Base-by-base conservation (phyloP, 2,888 invertebrate genomes). In the Agrilus cyanescens region DNA sequence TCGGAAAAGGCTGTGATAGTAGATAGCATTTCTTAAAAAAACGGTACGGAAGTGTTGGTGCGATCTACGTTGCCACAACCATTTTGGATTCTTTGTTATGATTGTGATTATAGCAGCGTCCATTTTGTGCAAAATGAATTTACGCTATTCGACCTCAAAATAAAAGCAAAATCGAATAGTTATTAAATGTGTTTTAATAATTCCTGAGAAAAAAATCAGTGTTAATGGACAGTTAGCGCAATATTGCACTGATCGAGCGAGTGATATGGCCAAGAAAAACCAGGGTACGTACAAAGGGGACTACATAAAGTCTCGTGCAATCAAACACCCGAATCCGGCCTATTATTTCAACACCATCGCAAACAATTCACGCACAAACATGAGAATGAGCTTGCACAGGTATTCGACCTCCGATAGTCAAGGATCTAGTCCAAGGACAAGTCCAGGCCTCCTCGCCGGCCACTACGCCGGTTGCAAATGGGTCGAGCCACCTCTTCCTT, bases 401-500 rank as follows among this genome's bases (percentile, higher is more conserved):
- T 47, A 46, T 46, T 47, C 50, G 30, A 41, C 53, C 13, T 43
- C 43, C 37, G 41, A 31, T 39, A 50, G 44, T 36, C 42, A 40
- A 18, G 42, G 41, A 46, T 44, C 44, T 40, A 50, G 50, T 44
- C 58, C 58, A 18, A 49, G 61, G 37, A 62, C 62, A 40, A 63
- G 65, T 4, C 65, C 65, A 20, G 63, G 64, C 41, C 52, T 65
- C 42, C 49, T 63, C 41, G 63, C 72, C 58, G 72, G 73, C 55
- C 69, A 66, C 53, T 66, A 74, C 12, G 84, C 83, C 53, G 83
- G 80, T 54, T 78, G 80, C 46, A 80, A 79, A 57, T 81, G 79
- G 63, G 75, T 75, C 45, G 80, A 80, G 54, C 76, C 85, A 41
- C 82, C 85, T 34, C 75, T 80, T 47, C 83, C 85, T 56, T 77